phyloP scores from a whole-genome alignment of 2,797 vertebrate genomes.

The Ispidina lecontei region DNA sequence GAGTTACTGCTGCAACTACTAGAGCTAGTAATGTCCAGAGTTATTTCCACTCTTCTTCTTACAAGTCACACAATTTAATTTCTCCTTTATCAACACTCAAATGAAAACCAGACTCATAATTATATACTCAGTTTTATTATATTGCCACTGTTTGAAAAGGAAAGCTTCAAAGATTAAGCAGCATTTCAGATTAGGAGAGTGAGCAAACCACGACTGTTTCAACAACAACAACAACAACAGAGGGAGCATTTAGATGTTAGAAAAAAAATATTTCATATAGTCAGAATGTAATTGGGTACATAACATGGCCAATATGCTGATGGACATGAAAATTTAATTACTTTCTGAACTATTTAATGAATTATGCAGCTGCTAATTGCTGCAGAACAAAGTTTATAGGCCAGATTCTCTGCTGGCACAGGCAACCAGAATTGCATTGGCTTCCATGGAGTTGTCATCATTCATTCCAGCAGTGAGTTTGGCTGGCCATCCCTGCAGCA shows the following conservation, averaged over 20 bases:
- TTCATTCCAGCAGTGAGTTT: not conserved
- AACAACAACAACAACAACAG: not conserved
- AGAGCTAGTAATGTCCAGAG: conserved; percentile 1
- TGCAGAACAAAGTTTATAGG: not conserved
- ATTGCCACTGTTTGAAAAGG: conserved; percentile 7
- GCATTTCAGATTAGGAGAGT: not conserved
- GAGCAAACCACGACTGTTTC: not conserved
- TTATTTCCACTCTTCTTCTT: conserved; percentile 8
- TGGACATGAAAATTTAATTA: conserved; percentile 56
- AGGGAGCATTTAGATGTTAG: not conserved
- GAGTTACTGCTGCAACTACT: conserved; percentile 4
- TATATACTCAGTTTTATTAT: conserved; percentile 8
- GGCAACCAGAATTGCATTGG: not conserved
- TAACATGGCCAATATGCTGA: not conserved
- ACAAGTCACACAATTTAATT: not conserved
- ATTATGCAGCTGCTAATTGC: not conserved
- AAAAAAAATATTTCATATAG: not conserved
- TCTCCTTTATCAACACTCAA: conserved; percentile 23
- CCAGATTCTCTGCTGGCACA: conserved; percentile 16
- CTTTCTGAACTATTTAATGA: not conserved
- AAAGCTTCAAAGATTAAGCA: conserved; percentile 4
- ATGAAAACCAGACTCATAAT: conserved; percentile 32
- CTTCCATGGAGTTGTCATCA: not conserved
- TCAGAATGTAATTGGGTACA: not conserved
- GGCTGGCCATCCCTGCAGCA: not conserved